Conservation (phyloP, 2,113 vertebrate species). For the Semicossyphus pulcher region DNA sequence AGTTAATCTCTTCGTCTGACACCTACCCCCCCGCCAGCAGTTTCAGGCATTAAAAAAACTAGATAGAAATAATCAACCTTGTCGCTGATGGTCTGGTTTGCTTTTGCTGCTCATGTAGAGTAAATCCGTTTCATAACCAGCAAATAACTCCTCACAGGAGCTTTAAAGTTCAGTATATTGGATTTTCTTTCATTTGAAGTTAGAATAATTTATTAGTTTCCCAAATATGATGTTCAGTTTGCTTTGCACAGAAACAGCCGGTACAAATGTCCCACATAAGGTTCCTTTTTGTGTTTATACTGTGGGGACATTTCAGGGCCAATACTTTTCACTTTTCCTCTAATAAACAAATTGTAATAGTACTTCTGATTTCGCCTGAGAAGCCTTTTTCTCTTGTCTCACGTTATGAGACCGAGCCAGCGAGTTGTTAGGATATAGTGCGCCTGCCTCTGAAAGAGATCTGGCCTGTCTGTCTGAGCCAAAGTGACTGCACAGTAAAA, state of each 20-base stretch:
- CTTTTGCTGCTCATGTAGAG: too few species aligned
- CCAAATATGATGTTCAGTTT: background rate
- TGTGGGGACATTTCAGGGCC: background rate
- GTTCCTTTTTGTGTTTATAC: background rate
- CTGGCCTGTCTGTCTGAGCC: constrained; percentile 29
- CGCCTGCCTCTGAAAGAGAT: constrained; percentile 23
- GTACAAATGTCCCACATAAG: too few species aligned
- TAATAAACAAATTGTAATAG: too few species aligned
- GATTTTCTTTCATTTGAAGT: background rate
- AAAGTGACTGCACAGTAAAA: constrained; percentile 49
- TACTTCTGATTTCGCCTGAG: constrained; percentile 12
- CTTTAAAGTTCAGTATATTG: background rate
- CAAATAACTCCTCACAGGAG: too few species aligned
- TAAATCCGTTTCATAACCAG: too few species aligned
- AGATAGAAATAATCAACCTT: too few species aligned
- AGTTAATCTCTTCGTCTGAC: too few species aligned
- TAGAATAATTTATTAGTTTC: background rate
- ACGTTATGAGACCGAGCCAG: constrained; percentile 13
- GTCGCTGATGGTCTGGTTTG: too few species aligned
- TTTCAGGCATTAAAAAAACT: too few species aligned
- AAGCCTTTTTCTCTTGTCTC: constrained; percentile 26
- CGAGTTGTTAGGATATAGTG: constrained; percentile 23
- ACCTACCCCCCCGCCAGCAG: too few species aligned
- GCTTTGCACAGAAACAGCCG: too few species aligned
- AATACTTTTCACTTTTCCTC: background rate